Conservation (phyloP, 2,113 vertebrate genomes). For the Apistogramma diplotaenia region DNA sequence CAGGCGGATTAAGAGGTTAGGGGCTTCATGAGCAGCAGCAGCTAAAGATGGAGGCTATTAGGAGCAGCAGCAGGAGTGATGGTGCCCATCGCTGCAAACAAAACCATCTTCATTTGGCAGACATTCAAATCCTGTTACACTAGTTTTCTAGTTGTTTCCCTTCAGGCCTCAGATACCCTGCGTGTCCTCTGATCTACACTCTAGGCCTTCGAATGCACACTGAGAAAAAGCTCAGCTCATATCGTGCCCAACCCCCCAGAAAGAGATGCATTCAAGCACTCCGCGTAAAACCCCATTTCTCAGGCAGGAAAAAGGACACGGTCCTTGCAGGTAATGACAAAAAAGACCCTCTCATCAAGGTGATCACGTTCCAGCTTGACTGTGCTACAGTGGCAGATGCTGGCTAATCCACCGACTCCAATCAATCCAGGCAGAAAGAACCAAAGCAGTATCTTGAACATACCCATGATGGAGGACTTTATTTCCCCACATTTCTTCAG, state of each 20-base stretch:
- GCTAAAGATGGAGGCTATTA: slow-evolving; percentile 39
- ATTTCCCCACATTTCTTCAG: background rate
- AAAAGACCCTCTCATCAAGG: background rate
- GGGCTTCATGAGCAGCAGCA: slow-evolving; percentile 5
- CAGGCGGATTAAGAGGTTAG: slow-evolving; percentile 20
- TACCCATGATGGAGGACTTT: background rate
- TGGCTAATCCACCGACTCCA: background rate
- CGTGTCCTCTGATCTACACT: background rate
- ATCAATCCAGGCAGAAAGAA: background rate
- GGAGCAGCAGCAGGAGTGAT: slow-evolving; percentile 6
- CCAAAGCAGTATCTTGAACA: background rate
- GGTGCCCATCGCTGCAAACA: slow-evolving; percentile 15
- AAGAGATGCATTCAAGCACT: background rate
- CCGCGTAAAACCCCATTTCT: background rate
- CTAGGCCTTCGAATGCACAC: background rate
- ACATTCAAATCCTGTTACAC: slow-evolving; percentile 17
- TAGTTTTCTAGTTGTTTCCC: background rate
- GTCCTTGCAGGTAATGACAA: background rate
- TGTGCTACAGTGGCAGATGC: background rate
- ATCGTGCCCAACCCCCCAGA: background rate
- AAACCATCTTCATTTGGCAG: slow-evolving; percentile 41
- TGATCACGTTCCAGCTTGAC: background rate
- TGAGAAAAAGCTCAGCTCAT: background rate
- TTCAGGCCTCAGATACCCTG: slow-evolving; percentile 6
- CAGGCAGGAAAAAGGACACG: background rate